A percentile compares a stretch with the other conserved stretches of the same genome.
Conservation (phyloP, 37 sponge, comb jelly and placozoan genomes). For the Axinella damicornis region DNA sequence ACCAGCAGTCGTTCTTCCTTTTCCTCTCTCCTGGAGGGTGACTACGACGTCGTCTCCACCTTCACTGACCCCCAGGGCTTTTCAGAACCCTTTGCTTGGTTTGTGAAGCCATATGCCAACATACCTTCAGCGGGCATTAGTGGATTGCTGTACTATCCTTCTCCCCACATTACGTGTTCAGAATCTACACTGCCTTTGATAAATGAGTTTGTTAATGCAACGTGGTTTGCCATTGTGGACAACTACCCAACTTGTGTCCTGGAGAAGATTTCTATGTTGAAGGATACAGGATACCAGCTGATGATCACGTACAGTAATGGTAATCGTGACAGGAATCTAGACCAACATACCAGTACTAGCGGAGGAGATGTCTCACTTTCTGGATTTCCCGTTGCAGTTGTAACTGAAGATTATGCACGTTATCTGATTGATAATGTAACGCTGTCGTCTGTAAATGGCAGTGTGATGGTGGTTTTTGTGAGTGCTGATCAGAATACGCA, state of each 20-base stretch:
- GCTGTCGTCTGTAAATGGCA: not conserved
- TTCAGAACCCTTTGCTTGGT: slow-evolving; percentile 14
- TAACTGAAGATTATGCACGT: not conserved
- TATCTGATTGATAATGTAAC: not conserved
- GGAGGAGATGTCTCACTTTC: not conserved
- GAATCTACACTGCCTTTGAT: not conserved
- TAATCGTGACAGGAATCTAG: not conserved
- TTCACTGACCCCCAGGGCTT: not conserved
- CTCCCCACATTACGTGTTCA: not conserved
- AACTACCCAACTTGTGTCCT: not conserved
- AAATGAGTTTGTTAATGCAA: not conserved
- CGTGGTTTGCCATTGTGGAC: slow-evolving; percentile 3
- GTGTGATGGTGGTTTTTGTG: not conserved
- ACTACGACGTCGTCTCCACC: not conserved
- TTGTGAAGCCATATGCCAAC: slow-evolving; percentile 1
- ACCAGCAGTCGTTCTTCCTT: not conserved
- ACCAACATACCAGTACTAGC: not conserved
- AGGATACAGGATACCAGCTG: not conserved
- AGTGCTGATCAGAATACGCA: not conserved
- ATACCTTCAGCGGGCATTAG: slow-evolving; percentile 5
- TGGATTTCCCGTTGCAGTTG: slow-evolving; percentile 12
- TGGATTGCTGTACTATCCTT: not conserved
- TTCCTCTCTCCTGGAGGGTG: no score
- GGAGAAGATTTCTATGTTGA: not conserved
- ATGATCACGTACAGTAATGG: slow-evolving; percentile 14